phyloP scores from a whole-genome alignment of 2,113 vertebrate species.

The Megaleporinus macrocephalus region DNA sequence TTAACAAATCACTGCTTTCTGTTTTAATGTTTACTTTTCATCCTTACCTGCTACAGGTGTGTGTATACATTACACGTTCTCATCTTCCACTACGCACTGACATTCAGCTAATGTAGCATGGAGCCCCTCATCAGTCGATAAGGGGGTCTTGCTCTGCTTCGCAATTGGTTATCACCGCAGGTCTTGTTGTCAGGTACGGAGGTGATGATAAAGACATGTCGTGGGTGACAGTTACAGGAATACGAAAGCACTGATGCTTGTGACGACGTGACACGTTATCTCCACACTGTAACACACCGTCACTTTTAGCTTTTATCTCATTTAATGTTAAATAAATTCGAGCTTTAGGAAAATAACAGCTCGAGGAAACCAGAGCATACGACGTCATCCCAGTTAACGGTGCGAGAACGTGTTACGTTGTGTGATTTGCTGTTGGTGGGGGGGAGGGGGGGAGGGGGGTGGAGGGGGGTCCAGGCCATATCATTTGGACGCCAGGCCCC shows the following conservation, averaged over 20 bases:
- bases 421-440: too few species aligned
- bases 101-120: constrained; percentile 16
- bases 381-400: neutral
- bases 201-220: neutral
- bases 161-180: neutral
- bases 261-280: constrained; percentile 28
- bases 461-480: too few species aligned
- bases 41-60: too few species aligned
- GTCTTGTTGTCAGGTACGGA: neutral
- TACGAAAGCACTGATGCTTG: constrained; percentile 21
- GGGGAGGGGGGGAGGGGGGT: too few species aligned
- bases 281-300: neutral
- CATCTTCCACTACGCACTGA: constrained; percentile 1
- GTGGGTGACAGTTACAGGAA: neutral
- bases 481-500: too few species aligned
- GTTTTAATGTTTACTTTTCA: too few species aligned
- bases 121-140: neutral
- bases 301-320: neutral
- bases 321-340: neutral
- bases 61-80: neutral
- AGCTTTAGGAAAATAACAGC: neutral
- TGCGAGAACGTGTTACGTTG: neutral
- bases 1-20: too few species aligned
- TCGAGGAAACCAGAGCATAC: neutral
- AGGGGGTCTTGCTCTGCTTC: neutral